Evolutionary conservation across 2,888 invertebrate genomes (phyloP).

Genomic region (Agonum fuliginosum): DNA sequence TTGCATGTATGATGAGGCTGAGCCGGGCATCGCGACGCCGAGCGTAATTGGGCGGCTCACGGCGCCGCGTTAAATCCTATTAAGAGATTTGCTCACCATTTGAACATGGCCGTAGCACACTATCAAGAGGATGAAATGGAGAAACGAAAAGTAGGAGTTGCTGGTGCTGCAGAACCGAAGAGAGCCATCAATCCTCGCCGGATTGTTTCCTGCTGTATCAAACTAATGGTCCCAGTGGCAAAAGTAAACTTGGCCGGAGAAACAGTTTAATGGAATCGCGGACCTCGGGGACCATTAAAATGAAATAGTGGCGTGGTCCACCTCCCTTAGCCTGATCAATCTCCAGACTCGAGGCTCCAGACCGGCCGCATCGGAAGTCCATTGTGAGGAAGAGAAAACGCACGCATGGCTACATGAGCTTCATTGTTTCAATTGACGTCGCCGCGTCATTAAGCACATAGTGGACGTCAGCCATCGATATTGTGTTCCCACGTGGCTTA

Average conservation of each 20-base stretch:
- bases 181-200: slow-evolving; percentile 72
- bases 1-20: slow-evolving; percentile 60
- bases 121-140: slow-evolving; percentile 30
- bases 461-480: slow-evolving; percentile 11
- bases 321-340: slow-evolving; percentile 67
- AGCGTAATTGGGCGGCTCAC: slow-evolving; percentile 54
- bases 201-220: slow-evolving; percentile 75
- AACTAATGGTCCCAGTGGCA: slow-evolving; percentile 74
- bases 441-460: slow-evolving; percentile 50
- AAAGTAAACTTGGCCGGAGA: slow-evolving; percentile 74
- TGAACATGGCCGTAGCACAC: slow-evolving; percentile 34
- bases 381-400: slow-evolving; percentile 48
- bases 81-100: slow-evolving; percentile 60
- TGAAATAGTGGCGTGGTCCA: slow-evolving; percentile 73
- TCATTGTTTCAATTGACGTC: slow-evolving; percentile 52
- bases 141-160: slow-evolving; percentile 44
- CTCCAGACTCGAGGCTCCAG: slow-evolving; percentile 65
- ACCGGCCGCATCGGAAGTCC: slow-evolving; percentile 38
- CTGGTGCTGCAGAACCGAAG: slow-evolving; percentile 69
- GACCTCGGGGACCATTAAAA: slow-evolving; percentile 76
- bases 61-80: slow-evolving; percentile 56
- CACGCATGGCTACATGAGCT: slow-evolving; percentile 1
- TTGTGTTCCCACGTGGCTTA: slow-evolving; percentile 33
- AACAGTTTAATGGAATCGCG: slow-evolving; percentile 77
- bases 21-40: slow-evolving; percentile 47